phyloP scores from a whole-genome alignment of 2,797 vertebrate genomes.

The Sphenopsis melanotis region DNA sequence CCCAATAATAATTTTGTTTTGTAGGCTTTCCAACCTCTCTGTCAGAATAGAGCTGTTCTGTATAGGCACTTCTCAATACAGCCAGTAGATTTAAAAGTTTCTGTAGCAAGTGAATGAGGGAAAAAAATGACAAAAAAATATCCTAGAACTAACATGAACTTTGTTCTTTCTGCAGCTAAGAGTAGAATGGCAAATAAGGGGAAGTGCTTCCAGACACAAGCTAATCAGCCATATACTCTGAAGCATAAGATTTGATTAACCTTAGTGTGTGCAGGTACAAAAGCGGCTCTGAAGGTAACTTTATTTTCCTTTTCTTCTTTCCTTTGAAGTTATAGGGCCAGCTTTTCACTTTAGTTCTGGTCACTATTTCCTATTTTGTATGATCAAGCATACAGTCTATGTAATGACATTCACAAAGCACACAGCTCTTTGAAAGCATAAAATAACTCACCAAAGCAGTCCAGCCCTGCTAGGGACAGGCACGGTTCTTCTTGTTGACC shows the following conservation, averaged over 20 bases:
- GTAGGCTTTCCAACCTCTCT: not conserved
- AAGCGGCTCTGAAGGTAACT: conserved; percentile 4
- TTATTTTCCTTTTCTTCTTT: conserved; percentile 30
- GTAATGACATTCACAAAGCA: not conserved
- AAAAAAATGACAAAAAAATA: not conserved
- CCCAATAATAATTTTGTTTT: not conserved
- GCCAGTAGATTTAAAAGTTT: not conserved
- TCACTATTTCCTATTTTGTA: conserved; percentile 3
- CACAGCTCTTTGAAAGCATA: not conserved
- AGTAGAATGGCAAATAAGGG: conserved; percentile 29
- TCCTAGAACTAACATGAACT: not conserved
- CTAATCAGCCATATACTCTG: conserved; percentile 39
- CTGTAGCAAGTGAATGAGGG: not conserved
- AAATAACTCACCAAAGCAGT: not conserved
- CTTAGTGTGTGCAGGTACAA: not conserved
- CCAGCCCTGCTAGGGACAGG: not conserved
- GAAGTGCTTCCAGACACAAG: conserved; percentile 3
- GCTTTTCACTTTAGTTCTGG: not conserved
- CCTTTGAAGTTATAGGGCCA: conserved; percentile 2
- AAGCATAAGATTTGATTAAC: conserved; percentile 54
- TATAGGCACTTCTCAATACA: not conserved
- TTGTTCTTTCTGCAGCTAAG: not conserved
- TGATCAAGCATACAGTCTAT: not conserved
- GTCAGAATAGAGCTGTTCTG: not conserved
- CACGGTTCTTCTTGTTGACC: not conserved